These are phyloP conservation scores for Danaus melanippus DNA, from an alignment of 1,140 invertebrate genomes.

Conservation along the genomic window DNA sequence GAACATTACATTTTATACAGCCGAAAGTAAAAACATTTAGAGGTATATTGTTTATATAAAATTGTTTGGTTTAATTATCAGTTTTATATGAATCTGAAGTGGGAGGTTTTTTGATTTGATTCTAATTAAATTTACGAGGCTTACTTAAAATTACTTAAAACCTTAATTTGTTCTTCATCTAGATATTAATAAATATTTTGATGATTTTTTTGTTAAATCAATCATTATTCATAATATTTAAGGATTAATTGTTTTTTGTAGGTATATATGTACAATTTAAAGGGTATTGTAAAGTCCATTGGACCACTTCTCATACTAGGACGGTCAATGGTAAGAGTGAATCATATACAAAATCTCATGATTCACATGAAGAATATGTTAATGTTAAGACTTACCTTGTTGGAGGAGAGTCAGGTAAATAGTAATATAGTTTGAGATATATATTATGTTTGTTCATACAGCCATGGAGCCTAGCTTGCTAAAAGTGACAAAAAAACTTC, in stretches of 20 bases:
- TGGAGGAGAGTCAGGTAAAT: slow-evolving; percentile 40
- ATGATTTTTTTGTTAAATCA: not conserved
- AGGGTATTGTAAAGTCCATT: slow-evolving; percentile 53
- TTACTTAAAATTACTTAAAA: not conserved
- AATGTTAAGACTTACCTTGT: slow-evolving; percentile 38
- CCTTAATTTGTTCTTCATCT: not conserved
- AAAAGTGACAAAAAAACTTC: not conserved
- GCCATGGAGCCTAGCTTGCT: not conserved
- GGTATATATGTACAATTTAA: slow-evolving; percentile 50
- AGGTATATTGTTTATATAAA: slow-evolving; percentile 49
- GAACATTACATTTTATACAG: slow-evolving; percentile 71
- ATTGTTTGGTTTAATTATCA: not conserved
- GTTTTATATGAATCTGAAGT: too few relatives aligned
- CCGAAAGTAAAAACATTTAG: slow-evolving; percentile 75
- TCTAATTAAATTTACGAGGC: too few relatives aligned
- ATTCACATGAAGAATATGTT: slow-evolving; percentile 77
- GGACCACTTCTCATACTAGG: slow-evolving; percentile 60
- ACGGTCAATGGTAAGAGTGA: slow-evolving; percentile 57
- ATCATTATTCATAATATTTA: too few relatives aligned
- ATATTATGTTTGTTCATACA: too few relatives aligned
- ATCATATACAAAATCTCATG: slow-evolving; percentile 72
- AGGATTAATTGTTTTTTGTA: slow-evolving; percentile 23
- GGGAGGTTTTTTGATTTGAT: too few relatives aligned
- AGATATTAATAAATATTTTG: not conserved
- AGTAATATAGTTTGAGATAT: not conserved